Evolutionary conservation across 2,888 invertebrate genomes (phyloP).

Genomic region (Sympetrum striolatum): DNA sequence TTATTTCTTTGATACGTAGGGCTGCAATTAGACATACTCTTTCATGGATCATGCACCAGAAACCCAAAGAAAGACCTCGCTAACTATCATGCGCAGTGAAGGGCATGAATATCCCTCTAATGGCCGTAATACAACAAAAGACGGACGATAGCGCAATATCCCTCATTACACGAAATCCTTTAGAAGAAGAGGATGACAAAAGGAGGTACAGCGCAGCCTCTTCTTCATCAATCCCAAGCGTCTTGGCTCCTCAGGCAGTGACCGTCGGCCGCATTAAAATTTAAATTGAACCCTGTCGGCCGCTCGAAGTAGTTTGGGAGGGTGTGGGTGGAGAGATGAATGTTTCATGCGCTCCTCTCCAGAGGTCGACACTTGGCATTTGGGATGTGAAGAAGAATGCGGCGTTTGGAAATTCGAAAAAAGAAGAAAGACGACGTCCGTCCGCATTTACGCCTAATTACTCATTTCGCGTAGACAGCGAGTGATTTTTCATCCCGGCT

Average conservation of each 20-base stretch:
- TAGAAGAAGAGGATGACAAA: too few relatives aligned
- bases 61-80: too few relatives aligned
- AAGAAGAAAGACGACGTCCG: neutral
- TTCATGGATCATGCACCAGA: too few relatives aligned
- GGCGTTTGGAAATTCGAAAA: neutral
- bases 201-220: too few relatives aligned
- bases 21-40: too few relatives aligned
- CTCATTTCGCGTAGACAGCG: neutral
- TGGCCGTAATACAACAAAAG: too few relatives aligned
- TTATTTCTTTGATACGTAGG: too few relatives aligned
- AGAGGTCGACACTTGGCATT: neutral
- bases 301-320: neutral
- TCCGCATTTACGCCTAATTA: neutral
- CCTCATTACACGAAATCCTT: too few relatives aligned
- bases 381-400: neutral
- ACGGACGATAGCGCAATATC: too few relatives aligned
- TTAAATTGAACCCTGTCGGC: neutral
- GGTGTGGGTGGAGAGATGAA: neutral
- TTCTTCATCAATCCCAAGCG: neutral
- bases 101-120: too few relatives aligned
- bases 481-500: neutral
- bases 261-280: neutral
- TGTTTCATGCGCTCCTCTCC: neutral
- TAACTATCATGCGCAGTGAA: too few relatives aligned
- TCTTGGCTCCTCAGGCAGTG: neutral